phyloP scores from a whole-genome alignment of 2,888 invertebrate genomes.

The Hypena proboscidalis region DNA sequence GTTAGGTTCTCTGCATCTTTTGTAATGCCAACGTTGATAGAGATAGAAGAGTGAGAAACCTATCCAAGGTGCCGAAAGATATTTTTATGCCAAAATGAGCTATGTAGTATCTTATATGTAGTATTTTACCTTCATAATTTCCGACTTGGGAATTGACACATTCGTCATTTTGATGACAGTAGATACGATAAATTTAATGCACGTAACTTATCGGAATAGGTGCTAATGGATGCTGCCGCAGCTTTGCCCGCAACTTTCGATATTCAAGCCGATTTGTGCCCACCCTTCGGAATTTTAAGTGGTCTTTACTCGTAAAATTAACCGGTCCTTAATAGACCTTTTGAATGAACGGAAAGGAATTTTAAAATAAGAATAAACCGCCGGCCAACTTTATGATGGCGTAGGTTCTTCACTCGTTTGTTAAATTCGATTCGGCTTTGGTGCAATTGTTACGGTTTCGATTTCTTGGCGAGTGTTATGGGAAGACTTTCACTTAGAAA shows the following conservation, averaged over 20 bases:
- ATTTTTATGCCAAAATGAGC: too few species aligned
- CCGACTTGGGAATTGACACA: slow-evolving; percentile 26
- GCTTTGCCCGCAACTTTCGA: slow-evolving; percentile 64
- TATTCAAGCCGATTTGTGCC: slow-evolving; percentile 73
- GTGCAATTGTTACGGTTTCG: slow-evolving; percentile 35
- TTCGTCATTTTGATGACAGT: slow-evolving; percentile 57
- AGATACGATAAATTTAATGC: slow-evolving; percentile 58
- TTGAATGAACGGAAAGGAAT: slow-evolving; percentile 62
- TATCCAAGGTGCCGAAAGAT: too few species aligned
- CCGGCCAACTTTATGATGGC: slow-evolving; percentile 52
- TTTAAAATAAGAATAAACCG: slow-evolving; percentile 60
- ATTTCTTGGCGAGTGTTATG: slow-evolving; percentile 31
- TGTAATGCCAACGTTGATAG: too few species aligned
- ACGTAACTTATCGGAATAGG: slow-evolving; percentile 60
- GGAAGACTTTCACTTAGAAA: slow-evolving; percentile 37
- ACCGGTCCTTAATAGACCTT: slow-evolving; percentile 64
- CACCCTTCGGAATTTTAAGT: slow-evolving; percentile 66
- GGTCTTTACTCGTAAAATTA: slow-evolving; percentile 66
- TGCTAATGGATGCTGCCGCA: slow-evolving; percentile 69
- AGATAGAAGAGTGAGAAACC: too few species aligned
- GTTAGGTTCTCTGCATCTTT: too few species aligned
- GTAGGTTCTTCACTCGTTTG: slow-evolving; percentile 28
- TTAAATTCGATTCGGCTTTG: slow-evolving; percentile 24
- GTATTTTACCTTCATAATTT: background rate
- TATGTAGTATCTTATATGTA: too few species aligned